Evolutionary conservation across 2,113 vertebrate species (phyloP).

Genomic region (Pterocles orientalis): DNA sequence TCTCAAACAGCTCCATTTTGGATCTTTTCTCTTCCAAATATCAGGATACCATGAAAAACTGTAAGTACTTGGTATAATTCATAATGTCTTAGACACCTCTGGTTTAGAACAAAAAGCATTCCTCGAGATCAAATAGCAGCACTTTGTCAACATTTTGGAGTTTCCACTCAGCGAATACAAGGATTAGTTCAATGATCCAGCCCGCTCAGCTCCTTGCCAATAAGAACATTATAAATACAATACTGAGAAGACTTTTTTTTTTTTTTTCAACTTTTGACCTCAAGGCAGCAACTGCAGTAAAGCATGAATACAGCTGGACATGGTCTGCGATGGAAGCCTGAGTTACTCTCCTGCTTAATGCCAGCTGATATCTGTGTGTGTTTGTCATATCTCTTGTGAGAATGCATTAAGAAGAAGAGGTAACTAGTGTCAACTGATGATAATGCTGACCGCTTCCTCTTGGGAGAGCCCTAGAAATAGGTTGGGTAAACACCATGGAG

Average conservation of each 20-base stretch:
- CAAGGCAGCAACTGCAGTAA: neutral
- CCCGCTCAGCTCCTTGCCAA: slow-evolving; percentile 13
- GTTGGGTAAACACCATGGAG: neutral
- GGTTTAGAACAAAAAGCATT: slow-evolving; percentile 53
- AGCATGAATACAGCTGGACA: neutral
- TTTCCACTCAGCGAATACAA: slow-evolving; percentile 16
- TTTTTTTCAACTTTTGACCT: slow-evolving; percentile 41
- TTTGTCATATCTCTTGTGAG: neutral
- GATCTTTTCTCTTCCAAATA: neutral
- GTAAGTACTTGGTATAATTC: neutral
- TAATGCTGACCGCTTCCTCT: slow-evolving; percentile 25
- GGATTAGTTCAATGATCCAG: slow-evolving; percentile 27
- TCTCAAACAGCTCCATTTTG: neutral
- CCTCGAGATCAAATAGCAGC: slow-evolving; percentile 35
- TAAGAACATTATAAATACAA: slow-evolving; percentile 32
- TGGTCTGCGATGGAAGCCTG: neutral
- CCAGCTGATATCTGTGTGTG: neutral
- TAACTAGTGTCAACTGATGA: slow-evolving; percentile 34
- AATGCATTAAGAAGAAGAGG: slow-evolving; percentile 29
- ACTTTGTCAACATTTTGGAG: slow-evolving; percentile 43
- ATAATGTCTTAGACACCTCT: neutral
- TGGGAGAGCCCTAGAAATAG: neutral
- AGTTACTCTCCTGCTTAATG: neutral
- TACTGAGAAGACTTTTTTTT: neutral
- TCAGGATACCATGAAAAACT: neutral